phyloP scores from a whole-genome alignment of 2,113 vertebrate species.

The Vulpes lagopus region DNA sequence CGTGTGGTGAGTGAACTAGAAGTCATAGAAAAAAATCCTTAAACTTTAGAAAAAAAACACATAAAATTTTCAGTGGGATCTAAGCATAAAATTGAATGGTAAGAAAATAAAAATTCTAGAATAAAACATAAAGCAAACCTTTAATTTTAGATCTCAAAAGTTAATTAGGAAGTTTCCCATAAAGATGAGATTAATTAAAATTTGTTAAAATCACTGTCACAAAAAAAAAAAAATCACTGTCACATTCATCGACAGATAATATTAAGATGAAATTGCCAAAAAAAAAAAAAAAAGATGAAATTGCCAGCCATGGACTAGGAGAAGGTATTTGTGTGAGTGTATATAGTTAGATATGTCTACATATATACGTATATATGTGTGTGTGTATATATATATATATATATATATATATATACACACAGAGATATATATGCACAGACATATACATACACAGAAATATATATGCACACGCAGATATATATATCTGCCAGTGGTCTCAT shows the following conservation, averaged over 20 bases:
- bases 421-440: neutral
- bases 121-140: neutral
- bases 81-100: neutral
- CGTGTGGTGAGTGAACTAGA: neutral
- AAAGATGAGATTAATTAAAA: neutral
- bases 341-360: too few species aligned
- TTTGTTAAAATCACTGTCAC: neutral
- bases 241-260: neutral
- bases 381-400: neutral
- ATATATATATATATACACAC: too few species aligned
- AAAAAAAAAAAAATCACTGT: too few species aligned
- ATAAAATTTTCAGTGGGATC: neutral
- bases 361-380: neutral
- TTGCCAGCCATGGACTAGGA: neutral
- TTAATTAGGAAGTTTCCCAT: neutral
- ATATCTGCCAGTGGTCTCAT: neutral
- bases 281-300: neutral
- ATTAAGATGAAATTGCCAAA: neutral
- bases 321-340: neutral
- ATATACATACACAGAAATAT: neutral
- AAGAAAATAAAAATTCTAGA: neutral
- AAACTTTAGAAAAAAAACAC: neutral
- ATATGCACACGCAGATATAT: neutral
- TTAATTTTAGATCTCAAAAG: neutral
- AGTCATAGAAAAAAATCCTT: too few species aligned